Percentiles rank a stretch among this genome's conserved stretches.
Evolutionary conservation across 2,113 vertebrate species (phyloP).

Genomic region (Heterotilapia buettikoferi): DNA sequence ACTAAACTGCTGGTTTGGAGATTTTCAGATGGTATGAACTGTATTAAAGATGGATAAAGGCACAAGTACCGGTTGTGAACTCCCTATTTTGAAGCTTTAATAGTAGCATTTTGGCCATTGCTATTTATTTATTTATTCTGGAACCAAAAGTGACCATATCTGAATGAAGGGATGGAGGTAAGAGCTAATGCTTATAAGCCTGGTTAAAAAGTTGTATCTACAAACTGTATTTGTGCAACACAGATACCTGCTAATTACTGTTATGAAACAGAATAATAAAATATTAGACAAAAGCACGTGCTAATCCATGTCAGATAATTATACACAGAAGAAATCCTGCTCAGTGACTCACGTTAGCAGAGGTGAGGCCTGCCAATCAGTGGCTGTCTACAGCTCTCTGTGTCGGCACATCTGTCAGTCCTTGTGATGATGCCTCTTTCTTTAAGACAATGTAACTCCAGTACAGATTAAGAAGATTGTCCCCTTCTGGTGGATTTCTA

Average conservation of each 20-base stretch:
- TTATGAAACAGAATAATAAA: background rate
- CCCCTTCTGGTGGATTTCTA: background rate
- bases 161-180: background rate
- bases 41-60: background rate
- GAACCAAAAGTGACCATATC: background rate
- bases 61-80: background rate
- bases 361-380: background rate
- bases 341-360: background rate
- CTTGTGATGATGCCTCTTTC: background rate
- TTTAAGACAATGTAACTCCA: background rate
- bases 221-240: background rate
- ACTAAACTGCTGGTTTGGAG: background rate
- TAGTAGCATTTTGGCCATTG: background rate
- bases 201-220: background rate
- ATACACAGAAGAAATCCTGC: background rate
- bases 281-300: background rate
- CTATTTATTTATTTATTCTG: background rate
- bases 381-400: background rate
- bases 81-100: background rate
- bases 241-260: background rate
- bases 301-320: background rate
- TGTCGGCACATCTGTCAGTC: background rate
- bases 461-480: background rate
- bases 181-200: background rate
- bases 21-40: background rate